Base-by-base conservation (phyloP, 2,797 vertebrate species). In the Emydoidea blandingii region DNA sequence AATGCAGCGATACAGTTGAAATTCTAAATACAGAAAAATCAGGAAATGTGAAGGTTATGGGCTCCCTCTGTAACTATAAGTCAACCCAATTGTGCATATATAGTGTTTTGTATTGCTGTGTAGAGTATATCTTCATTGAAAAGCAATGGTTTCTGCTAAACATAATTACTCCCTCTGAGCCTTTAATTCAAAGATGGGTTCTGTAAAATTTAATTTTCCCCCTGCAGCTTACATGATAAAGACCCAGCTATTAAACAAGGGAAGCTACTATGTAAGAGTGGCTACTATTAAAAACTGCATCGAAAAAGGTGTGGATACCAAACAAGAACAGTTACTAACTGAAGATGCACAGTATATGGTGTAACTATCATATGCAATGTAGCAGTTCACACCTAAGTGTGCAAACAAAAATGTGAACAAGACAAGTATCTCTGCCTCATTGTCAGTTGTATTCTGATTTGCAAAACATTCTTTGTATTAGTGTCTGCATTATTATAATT, bases 1-100 rank as follows among this genome's bases (percentile, higher is more conserved):
- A 97, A 96, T 95, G 91, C 93, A 92, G 74, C 29, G 8, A 86
- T 89, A 92, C 87, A 80, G 89, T 96, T 95, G 92, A 96, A 97
- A 97, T 89, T 87, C 92, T 86, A 25, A 81, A 19, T 29, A 65
- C 57, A 88, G 41, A 91, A 95, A 96, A 97, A 78, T 82, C 86
- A 95, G 96, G 96, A 97, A 97, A 95, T 97, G 81, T 47, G 62
- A 94, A 93, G 89, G 80, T 96, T 98, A 94, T 95, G 91, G 88
- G 95, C 95, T 97, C 91, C 93, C 84, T 5, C 57, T 90, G 86
- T 94, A 94, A 91, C 95, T 95, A 78, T 97, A 97, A 97, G 89
- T 98, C 96, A 95, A 83, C 80, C 94, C 93, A 85, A 37, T 79
- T 95, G 93, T 96, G 95, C 91, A 93, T 93, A 88, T 84, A 84